These are phyloP conservation scores for Lophius americanus DNA, from an alignment of 2,797 vertebrate genomes.

Conservation along the genomic window DNA sequence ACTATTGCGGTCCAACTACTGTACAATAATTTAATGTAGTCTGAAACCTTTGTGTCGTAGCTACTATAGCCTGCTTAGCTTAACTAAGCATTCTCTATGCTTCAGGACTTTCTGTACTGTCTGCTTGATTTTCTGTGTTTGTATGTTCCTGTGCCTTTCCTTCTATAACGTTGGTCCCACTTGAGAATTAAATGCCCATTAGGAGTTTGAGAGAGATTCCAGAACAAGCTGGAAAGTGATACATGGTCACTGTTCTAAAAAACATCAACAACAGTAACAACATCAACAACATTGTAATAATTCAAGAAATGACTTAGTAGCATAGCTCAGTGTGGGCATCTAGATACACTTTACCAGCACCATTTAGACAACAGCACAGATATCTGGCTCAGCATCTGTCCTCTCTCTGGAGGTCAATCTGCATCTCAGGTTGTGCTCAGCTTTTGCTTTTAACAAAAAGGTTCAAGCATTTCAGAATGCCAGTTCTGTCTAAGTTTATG, in stretches of 20 bases:
- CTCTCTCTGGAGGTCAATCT: constrained; percentile 63
- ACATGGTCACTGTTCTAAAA: constrained; percentile 49
- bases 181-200: constrained; percentile 77
- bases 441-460: constrained; percentile 64
- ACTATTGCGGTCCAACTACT: constrained; percentile 72
- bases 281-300: constrained; percentile 50
- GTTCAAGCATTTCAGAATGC: constrained; percentile 57
- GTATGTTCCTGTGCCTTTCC: constrained; percentile 81
- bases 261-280: constrained; percentile 6
- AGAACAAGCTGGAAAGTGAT: constrained; percentile 64
- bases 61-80: constrained; percentile 82
- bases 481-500: constrained; percentile 75
- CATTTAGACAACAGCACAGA: constrained; percentile 79
- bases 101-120: constrained; percentile 79
- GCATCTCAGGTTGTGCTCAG: constrained; percentile 73
- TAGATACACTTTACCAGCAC: constrained; percentile 78
- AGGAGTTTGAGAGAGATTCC: constrained; percentile 60
- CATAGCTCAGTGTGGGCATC: constrained; percentile 72
- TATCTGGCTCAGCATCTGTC: constrained; percentile 66
- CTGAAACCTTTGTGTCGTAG: constrained; percentile 80
- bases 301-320: constrained; percentile 74
- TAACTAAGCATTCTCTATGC: constrained; percentile 80
- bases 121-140: constrained; percentile 79
- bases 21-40: constrained; percentile 76
- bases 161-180: constrained; percentile 80